Conservation (phyloP, 2,113 vertebrate genomes). For the Elgaria multicarinata region DNA sequence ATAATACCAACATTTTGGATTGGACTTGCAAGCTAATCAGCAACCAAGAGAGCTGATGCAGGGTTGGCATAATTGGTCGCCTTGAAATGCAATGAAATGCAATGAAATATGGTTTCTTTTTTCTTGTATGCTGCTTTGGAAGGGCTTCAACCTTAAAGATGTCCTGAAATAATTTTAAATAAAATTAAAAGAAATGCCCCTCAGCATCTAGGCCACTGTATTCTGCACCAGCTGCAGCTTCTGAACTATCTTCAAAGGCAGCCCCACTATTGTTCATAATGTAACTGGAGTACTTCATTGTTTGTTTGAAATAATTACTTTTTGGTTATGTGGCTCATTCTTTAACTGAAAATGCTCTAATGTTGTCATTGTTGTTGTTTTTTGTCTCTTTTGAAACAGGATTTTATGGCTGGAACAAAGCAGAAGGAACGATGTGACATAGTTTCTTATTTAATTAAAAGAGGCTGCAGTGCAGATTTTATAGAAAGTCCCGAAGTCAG, state of each 20-base stretch:
- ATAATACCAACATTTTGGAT: not conserved
- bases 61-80: too few species aligned
- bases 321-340: constrained; percentile 46
- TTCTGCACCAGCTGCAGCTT: not conserved
- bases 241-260: not conserved
- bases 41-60: not conserved
- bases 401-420: constrained; percentile 84
- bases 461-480: constrained; percentile 86
- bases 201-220: not conserved
- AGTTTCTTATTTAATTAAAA: constrained; percentile 83
- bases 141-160: too few species aligned
- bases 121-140: too few species aligned
- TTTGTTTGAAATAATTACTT: constrained; percentile 48
- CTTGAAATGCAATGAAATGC: too few species aligned
- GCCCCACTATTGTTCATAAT: constrained; percentile 32
- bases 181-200: too few species aligned
- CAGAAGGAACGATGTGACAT: constrained; percentile 87
- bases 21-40: not conserved
- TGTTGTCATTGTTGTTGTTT: constrained; percentile 27
- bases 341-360: constrained; percentile 52
- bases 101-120: too few species aligned
- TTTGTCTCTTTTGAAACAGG: constrained; percentile 80
- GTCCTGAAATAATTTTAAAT: too few species aligned
- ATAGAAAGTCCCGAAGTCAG: constrained; percentile 84
- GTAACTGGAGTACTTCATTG: constrained; percentile 34